Base-by-base conservation (phyloP, 2,113 vertebrate species). In the Thalassarche chlororhynchos region DNA sequence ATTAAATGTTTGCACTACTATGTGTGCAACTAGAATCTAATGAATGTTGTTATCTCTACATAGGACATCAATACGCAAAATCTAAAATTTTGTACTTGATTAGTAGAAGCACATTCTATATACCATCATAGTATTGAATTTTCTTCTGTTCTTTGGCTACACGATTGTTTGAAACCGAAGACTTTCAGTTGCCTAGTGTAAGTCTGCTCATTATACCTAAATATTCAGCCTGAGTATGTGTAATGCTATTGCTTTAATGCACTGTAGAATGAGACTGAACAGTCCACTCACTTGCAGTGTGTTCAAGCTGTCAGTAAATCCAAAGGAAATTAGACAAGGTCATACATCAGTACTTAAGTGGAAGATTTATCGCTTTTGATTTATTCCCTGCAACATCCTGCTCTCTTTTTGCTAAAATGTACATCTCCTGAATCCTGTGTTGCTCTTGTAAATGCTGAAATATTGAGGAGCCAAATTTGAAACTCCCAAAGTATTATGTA, bases 311-410 rank as follows among this genome's bases (percentile, higher is more conserved):
- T 57, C 61, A 91, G 23, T 57, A 92, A 94, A 68, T 47, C 25
- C 61, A 66, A 92, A 92, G 72, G 71, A 94, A 96, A 96, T 97
- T 60, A 81, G 29, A 85, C 65, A 84, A 38, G 24, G 25, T 90
- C 49, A 87, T 80, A 81, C 34, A 95, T 79, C n/a, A 91, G 36
- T 62, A 86, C n/a, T 29, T 77, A 44, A 32, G 36, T 19, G 17
- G 81, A 85, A 94, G 8, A 87, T 71, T 68, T 65, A 75, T 64
- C 54, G 60, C 28, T 65, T 90, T 42, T 46, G 6, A 57, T 70
- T 88, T 95, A 89, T 77, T 46, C 21, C 49, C 55, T 75, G n/a
- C 6, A 76, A 32, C 55, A 14, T 83, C 42, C 8, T 61, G 54
- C 31, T 76, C n/a, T 64, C 64, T 89, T 88, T 64, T 81, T 74